Evolutionary conservation across 2,113 vertebrate species (phyloP).

Genomic region (Sporophila hypoxantha): DNA sequence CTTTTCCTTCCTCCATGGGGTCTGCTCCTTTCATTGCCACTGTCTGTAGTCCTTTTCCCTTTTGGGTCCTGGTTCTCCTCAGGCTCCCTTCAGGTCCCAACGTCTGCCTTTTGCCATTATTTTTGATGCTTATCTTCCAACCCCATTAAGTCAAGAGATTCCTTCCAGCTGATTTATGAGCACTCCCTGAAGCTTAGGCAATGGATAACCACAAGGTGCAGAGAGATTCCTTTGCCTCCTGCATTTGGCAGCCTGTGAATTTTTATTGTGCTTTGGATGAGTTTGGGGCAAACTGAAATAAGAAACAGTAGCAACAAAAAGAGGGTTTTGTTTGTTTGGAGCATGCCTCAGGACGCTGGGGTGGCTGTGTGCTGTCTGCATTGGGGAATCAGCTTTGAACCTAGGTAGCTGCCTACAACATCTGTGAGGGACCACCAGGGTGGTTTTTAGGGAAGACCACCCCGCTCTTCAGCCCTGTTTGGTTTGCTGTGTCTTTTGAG

Average conservation of each 20-base stretch:
- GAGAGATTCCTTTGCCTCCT: background rate
- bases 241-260: background rate
- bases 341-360: accelerated
- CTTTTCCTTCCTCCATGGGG: background rate
- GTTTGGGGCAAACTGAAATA: background rate
- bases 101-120: background rate
- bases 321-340: background rate
- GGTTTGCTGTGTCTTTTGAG: background rate
- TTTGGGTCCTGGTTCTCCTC: background rate
- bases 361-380: background rate
- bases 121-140: background rate
- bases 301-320: background rate
- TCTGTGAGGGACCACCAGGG: background rate
- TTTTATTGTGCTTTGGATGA: background rate
- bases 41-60: background rate
- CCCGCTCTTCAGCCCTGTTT: background rate
- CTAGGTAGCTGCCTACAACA: background rate
- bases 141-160: background rate
- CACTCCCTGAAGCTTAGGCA: background rate
- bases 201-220: background rate
- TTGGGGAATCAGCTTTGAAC: background rate
- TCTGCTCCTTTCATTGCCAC: background rate
- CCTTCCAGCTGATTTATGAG: background rate
- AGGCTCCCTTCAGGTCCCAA: background rate
- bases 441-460: background rate